These are phyloP conservation scores for Pelodytes ibericus DNA, from an alignment of 2,797 vertebrate species.

Conservation along the genomic window DNA sequence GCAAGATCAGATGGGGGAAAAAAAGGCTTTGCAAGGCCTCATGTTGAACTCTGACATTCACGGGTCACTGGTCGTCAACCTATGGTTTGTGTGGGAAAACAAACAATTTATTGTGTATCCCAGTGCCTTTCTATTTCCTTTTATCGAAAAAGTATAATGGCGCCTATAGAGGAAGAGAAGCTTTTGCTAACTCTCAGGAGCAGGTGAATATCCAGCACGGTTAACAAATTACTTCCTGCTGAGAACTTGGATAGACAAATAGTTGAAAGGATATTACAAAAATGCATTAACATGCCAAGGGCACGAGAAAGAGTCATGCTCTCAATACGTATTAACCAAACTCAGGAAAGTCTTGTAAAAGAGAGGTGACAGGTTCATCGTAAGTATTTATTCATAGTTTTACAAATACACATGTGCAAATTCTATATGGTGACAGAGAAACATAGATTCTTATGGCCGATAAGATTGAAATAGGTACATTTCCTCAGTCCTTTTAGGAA, in stretches of 20 bases:
- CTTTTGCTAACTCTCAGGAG: neutral
- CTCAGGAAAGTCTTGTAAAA: too few species aligned
- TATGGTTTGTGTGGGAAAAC: neutral
- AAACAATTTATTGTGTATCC: neutral
- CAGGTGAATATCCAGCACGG: neutral
- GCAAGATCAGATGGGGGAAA: conserved; percentile 32
- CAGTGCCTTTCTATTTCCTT: neutral
- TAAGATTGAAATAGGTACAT: too few species aligned
- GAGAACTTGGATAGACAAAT: neutral
- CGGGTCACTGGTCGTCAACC: conserved; percentile 19
- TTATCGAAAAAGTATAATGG: neutral
- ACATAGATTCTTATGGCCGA: too few species aligned
- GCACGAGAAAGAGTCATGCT: neutral
- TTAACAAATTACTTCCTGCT: neutral
- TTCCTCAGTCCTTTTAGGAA: too few species aligned
- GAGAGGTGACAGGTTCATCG: too few species aligned
- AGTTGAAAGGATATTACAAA: neutral
- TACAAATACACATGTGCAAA: too few species aligned
- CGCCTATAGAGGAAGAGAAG: neutral
- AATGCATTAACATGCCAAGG: neutral
- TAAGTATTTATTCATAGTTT: too few species aligned
- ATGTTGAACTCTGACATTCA: conserved; percentile 32
- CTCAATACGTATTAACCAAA: neutral
- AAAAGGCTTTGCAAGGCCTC: conserved; percentile 23
- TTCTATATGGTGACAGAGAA: too few species aligned